Conservation (phyloP, 2,888 invertebrate genomes). For the Rapana venosa region DNA sequence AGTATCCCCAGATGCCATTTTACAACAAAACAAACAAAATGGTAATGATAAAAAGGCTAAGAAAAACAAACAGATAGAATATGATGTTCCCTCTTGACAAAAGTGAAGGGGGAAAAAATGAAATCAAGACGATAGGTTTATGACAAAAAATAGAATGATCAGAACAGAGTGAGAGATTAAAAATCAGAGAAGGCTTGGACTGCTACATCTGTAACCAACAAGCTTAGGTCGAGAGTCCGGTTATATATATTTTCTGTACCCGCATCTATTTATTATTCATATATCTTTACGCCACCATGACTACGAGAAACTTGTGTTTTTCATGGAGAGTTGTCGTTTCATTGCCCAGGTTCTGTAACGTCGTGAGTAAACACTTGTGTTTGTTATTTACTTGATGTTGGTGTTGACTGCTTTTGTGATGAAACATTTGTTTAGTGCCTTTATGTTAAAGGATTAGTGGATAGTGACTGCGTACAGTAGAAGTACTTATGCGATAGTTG, state of each 20-base stretch:
- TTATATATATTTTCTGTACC: conserved; percentile 9
- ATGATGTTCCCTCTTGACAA: no score
- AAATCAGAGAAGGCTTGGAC: no score
- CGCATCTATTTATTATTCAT: not conserved
- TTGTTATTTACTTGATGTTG: not conserved
- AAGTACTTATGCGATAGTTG: not conserved
- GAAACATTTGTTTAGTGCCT: not conserved
- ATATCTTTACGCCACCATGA: conserved; percentile 5
- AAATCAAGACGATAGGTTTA: no score
- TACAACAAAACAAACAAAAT: no score
- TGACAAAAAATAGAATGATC: no score
- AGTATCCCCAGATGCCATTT: no score
- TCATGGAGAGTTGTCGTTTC: not conserved
- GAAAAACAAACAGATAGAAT: no score
- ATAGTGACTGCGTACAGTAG: not conserved
- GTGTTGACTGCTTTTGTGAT: not conserved
- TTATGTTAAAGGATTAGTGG: not conserved
- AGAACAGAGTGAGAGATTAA: no score
- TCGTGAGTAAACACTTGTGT: not conserved
- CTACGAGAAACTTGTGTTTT: conserved; percentile 20
- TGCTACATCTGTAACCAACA: not conserved
- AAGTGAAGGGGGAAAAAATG: no score
- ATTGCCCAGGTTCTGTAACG: not conserved
- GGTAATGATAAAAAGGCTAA: no score
- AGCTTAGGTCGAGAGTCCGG: not conserved